Evolutionary conservation across 1,140 invertebrate genomes (phyloP).

Genomic region (Zaprionus davidi): DNA sequence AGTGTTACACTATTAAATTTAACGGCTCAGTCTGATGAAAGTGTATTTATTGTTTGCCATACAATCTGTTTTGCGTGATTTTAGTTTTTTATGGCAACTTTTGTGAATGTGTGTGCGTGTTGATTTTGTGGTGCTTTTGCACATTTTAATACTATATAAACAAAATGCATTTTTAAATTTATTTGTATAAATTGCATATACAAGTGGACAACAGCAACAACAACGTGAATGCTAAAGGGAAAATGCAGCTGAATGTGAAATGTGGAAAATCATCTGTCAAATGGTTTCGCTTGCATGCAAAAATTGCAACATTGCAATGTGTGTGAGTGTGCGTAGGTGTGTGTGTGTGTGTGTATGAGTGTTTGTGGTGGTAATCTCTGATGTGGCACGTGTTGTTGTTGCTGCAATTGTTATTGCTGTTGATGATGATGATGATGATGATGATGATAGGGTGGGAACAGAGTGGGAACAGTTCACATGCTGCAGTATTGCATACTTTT

Average conservation of each 20-base stretch:
- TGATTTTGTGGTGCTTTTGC: constrained; percentile 37
- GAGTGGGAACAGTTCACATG: constrained; percentile 34
- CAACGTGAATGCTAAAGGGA: not conserved
- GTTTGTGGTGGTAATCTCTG: constrained; percentile 34
- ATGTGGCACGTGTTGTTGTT: constrained; percentile 19
- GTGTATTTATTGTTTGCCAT: constrained; percentile 17
- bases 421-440: not conserved
- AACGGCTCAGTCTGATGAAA: not conserved
- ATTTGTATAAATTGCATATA: constrained; percentile 51
- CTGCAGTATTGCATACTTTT: constrained; percentile 54
- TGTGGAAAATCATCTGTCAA: constrained; percentile 69
- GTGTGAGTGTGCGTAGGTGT: constrained; percentile 7
- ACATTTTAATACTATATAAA: constrained; percentile 57
- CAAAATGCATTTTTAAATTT: constrained; percentile 44
- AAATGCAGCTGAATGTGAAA: constrained; percentile 55
- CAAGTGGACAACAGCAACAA: constrained; percentile 16
- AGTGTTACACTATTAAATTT: not conserved
- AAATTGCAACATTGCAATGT: constrained; percentile 46
- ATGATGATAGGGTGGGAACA: not conserved
- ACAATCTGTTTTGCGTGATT: constrained; percentile 2
- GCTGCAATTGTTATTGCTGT: not conserved
- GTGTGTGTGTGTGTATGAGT: not conserved
- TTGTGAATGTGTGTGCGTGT: constrained; percentile 20
- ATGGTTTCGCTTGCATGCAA: constrained; percentile 29
- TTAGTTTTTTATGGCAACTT: constrained; percentile 26